Evolutionary conservation across 23 tunicate species (phyloP), one percentile per base, ranked within the genome.

Genomic region (Botrylloides violaceus): DNA sequence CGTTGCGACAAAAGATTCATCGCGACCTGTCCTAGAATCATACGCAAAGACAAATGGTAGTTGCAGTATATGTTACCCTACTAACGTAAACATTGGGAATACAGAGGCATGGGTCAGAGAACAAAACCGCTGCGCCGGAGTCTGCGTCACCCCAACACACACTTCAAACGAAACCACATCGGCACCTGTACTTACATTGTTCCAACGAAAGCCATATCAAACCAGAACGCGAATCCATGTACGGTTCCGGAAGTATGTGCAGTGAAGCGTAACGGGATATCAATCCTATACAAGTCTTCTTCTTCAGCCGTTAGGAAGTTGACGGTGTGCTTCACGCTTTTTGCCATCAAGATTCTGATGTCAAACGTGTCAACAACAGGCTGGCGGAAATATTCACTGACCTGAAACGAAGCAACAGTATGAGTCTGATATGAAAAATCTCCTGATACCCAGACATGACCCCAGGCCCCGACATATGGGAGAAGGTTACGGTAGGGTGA

Each of bases 191-290:
- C 96, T 77, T 2, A 88, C 96, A 78, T 73, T 37, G 79, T 81
- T 31, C 99, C 99, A 15, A 82, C 84, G 72, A 95, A 95, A 2
- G 99, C 99, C 33, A 95, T 80, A 83, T 95, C 99, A 38, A 95
- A 95, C 99, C 99, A 95, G 71, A 95, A 95, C 25, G 99, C 99
- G 29, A 95, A 71, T 2, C 99, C 99, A 59, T 95, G 99, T 9
- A 87, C 81, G 4, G 99, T 95, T 36, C 92, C 99, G 22, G 84
- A 76, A 9, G 99, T 79, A 61, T 95, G 99, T 1, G 95, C 92
- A 3, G 83, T 78, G 76, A 87, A 95, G 2, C 71, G 81, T 0
- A 95, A 61, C 28, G 99, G 99, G 32, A 95, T 87, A 61, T 95
- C 99, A 3, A 95, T 89, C 61, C 84, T 57, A 50, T 95, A 80